Base-by-base conservation (phyloP, 2,113 vertebrate genomes). In the Hydrochoerus hydrochaeris region DNA sequence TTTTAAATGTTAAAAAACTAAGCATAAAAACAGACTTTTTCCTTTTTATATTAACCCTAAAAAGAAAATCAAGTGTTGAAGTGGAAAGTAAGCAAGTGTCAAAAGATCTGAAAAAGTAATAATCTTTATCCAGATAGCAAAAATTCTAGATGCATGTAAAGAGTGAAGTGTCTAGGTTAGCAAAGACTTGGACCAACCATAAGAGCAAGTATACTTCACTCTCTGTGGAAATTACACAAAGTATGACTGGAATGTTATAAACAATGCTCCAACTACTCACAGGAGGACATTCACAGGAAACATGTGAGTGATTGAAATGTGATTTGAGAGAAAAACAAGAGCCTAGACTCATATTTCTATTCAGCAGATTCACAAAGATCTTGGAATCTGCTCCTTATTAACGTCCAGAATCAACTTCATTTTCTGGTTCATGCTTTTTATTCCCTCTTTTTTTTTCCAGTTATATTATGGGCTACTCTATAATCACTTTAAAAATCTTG, bases 301-400 rank as follows among this genome's bases (percentile, higher is more conserved):
- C 52, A 46, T 17, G n/a, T 35, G 67, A 35, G 46, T 89, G 73
- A 84, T 54, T 75, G 12, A 91, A 93, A 90, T 75, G 75, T 60
- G 73, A 94, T 69, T 88, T 75, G 87, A 89, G 44, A 91, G 84
- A 91, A 91, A 90, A 94, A 19, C n/a, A 92, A 91, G 71, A 95
- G 54, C 16, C 44, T 83, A 41, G 26, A 32, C 49, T 78, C 88
- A 52, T 65, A 91, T 86, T 82, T 81, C 49, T 65, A 85, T 28
- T 85, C 78, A 85, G 90, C 17, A 69, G 80, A 71, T 62, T 95
- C 80, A 92, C 49, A 63, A 44, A 94, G 22, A 10, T 86, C 65
- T 93, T 86, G 57, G 73, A 71, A 69, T 92, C 14, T 14, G 35
- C 81, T 71, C 63, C 24, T 90, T 30, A 75, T 54, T 44, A 81